phyloP scores from a whole-genome alignment of 2,113 vertebrate genomes.

The Mormoops blainvillei region DNA sequence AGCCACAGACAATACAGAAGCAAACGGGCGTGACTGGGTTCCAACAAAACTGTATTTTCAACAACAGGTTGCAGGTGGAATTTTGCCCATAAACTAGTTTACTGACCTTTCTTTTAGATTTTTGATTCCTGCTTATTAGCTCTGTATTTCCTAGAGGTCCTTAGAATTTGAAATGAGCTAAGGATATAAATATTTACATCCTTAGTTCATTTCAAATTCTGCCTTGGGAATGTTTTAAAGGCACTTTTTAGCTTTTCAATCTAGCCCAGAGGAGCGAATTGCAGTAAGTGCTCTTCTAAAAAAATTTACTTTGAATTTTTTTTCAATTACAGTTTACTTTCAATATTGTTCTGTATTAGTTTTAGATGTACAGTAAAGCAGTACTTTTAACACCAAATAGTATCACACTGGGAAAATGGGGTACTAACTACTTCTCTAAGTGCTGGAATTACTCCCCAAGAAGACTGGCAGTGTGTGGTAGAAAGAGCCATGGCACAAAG shows the following conservation, averaged over 20 bases:
- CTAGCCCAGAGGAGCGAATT: neutral
- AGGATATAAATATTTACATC: neutral
- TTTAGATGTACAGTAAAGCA: neutral
- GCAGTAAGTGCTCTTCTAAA: neutral
- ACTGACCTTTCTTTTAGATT: neutral
- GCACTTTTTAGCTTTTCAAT: neutral
- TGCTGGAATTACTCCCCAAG: neutral
- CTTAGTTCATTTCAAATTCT: neutral
- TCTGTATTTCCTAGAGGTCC: neutral
- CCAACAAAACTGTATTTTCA: neutral
- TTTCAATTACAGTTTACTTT: neutral
- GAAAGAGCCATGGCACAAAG: neutral
- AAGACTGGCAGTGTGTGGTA: accelerated
- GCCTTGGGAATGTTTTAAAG: neutral
- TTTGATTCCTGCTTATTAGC: neutral
- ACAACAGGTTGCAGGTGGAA: neutral
- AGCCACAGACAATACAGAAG: neutral
- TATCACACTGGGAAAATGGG: neutral
- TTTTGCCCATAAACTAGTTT: neutral
- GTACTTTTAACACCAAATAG: neutral
- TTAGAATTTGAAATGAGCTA: neutral
- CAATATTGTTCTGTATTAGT: neutral
- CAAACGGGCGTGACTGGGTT: neutral
- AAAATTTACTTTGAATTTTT: neutral
- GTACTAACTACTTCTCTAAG: neutral